Base-by-base conservation (phyloP, 2,888 invertebrate genomes). In the Carabus problematicus region DNA sequence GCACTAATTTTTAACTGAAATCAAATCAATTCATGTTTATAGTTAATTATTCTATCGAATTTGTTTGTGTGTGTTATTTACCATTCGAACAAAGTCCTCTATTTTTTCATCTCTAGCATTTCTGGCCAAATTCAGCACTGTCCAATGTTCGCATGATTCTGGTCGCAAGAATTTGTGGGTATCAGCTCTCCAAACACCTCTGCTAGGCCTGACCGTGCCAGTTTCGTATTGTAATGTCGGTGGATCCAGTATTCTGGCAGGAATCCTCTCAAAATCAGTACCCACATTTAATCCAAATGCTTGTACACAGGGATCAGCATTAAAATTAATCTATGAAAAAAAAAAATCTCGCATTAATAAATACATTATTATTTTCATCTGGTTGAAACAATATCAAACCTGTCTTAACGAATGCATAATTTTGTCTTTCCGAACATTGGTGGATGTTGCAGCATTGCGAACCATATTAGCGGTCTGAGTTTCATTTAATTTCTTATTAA, bases 391-490 rank as follows among this genome's bases (percentile, higher is more conserved):
- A 29, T 40, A 82, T 77, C 82, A 83, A 76, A 91, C 91, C 18
- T 75, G 76, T 2, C 72, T 71, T 0, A 85, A 80, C 70, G 91
- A 85, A 60, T 87, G 85, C 79, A 90, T 86, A 64, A 98, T 98
- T 81, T 95, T 96, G 0, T 81, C 72, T 78, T 94, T 92, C 18
- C 98, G 86, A 9, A 83, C 86, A 8, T 87, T 84, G 0, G 98
- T 93, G 0, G 89, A 86, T 0, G 94, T 91, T 0, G 98, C 97
- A 0, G 98, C 93, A 47, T 87, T 85, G 78, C 83, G 88, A 63
- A 98, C 96, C 95, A 99, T 96, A 0, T 86, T 87, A 0, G 91
- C 84, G 0, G 97, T 92, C 81, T 98, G 97, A 40, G 79, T 84
- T 40, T 95, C 92, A 6, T 89, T 91, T 77, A 98, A 84, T 80